Percentiles rank a stretch among this genome's conserved stretches.
These are phyloP conservation scores for Poeciliopsis paucimaculata DNA, from an alignment of 2,797 vertebrate genomes.

Conservation along the genomic window DNA sequence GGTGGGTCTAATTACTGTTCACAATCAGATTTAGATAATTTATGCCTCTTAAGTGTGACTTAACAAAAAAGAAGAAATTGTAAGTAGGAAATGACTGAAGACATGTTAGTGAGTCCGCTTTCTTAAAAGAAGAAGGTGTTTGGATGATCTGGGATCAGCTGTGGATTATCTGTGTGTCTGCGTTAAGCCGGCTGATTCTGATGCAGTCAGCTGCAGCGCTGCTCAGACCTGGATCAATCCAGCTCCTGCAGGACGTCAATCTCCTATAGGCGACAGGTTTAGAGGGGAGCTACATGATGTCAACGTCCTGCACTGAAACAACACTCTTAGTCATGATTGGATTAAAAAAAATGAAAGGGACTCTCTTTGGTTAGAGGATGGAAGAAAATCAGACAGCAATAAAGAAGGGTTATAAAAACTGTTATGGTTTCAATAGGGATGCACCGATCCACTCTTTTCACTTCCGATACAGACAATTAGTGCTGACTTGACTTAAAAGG, in stretches of 20 bases:
- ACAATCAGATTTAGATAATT: background rate
- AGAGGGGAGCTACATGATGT: constrained; percentile 43
- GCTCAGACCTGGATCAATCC: constrained; percentile 50
- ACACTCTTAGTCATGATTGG: constrained; percentile 45
- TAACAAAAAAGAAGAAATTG: background rate
- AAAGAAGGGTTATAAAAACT: background rate
- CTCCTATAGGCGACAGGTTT: constrained; percentile 61
- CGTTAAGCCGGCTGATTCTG: constrained; percentile 28
- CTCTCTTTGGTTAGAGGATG: constrained; percentile 1
- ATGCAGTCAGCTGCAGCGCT: constrained; percentile 55
- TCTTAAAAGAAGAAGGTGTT: constrained; percentile 39
- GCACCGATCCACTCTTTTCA: no score
- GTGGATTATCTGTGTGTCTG: constrained; percentile 40
- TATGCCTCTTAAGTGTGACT: background rate
- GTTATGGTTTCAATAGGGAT: no score
- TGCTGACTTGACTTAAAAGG: no score
- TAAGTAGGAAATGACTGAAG: background rate
- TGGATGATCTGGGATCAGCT: constrained; percentile 47
- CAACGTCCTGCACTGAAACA: constrained; percentile 31
- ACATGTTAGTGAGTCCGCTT: background rate
- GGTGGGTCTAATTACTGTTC: background rate
- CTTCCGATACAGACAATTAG: no score
- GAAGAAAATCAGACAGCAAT: background rate
- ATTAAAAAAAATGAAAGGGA: constrained; percentile 11
- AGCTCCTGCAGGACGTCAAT: constrained; percentile 49